phyloP scores from a whole-genome alignment of 2,888 invertebrate genomes.

The Sabellastarte sp. region DNA sequence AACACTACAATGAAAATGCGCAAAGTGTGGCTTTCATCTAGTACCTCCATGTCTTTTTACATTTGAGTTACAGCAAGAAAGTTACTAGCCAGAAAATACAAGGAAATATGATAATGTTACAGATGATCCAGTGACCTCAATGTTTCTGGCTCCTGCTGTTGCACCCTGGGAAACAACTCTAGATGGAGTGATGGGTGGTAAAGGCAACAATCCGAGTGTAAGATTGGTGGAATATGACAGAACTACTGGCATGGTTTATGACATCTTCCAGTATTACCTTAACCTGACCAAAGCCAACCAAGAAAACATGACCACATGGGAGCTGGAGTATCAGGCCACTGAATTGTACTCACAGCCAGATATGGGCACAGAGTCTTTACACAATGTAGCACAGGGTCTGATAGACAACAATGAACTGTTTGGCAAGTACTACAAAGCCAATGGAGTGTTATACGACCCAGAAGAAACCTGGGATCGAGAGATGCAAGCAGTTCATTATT shows the following conservation, averaged over 20 bases:
- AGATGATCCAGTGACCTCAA: slow-evolving; percentile 74
- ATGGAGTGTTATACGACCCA: slow-evolving; percentile 23
- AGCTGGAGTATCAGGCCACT: slow-evolving; percentile 53
- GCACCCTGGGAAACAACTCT: slow-evolving; percentile 74
- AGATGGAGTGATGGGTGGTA: slow-evolving; percentile 37
- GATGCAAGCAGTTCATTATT: slow-evolving; percentile 17
- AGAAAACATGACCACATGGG: slow-evolving; percentile 75
- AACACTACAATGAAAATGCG: too few relatives aligned
- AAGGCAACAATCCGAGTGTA: slow-evolving; percentile 78
- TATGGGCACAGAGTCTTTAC: slow-evolving; percentile 12
- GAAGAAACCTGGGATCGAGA: slow-evolving; percentile 20
- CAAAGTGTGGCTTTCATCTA: too few relatives aligned
- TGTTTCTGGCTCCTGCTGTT: slow-evolving; percentile 83
- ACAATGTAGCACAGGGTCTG: slow-evolving; percentile 12
- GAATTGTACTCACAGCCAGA: slow-evolving; percentile 15
- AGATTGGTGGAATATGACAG: slow-evolving; percentile 87
- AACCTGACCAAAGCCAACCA: slow-evolving; percentile 69
- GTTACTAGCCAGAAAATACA: too few relatives aligned
- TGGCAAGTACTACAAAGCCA: slow-evolving; percentile 18
- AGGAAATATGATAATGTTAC: too few relatives aligned
- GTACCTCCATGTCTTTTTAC: too few relatives aligned
- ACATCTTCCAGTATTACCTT: slow-evolving; percentile 86
- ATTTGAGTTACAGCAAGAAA: too few relatives aligned
- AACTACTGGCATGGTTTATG: slow-evolving; percentile 63
- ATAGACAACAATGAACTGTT: slow-evolving; percentile 15